Conservation (phyloP, 2,888 invertebrate species). For the Lochmaea crataegi region DNA sequence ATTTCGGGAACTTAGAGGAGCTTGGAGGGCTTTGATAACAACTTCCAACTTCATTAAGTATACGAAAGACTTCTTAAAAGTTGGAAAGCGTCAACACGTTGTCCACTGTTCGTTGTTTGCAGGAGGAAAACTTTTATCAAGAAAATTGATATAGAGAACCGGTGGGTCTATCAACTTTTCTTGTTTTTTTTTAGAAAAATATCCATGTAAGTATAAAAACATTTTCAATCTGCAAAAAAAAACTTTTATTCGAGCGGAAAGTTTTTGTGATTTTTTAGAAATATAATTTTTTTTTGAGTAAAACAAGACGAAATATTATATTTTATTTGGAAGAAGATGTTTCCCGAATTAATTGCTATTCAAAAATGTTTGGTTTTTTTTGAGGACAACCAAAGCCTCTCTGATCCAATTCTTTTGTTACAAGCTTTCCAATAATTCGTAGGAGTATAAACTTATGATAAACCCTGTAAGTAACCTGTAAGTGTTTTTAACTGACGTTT, state of each 20-base stretch:
- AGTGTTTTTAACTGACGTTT: no score
- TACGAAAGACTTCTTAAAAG: constrained; percentile 29
- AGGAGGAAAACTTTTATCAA: constrained; percentile 21
- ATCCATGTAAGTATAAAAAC: constrained; percentile 22
- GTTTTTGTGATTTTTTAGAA: constrained; percentile 11
- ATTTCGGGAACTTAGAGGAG: constrained; percentile 14
- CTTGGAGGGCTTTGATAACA: constrained; percentile 35
- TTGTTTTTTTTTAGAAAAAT: constrained; percentile 9
- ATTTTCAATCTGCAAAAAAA: constrained; percentile 23
- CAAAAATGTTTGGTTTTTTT: no score
- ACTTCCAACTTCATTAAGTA: constrained; percentile 35
- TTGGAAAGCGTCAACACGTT: constrained; percentile 30
- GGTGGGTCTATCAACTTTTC: constrained; percentile 22
- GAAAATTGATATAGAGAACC: constrained; percentile 30
- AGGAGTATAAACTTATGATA: no score
- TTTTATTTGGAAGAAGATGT: background rate
- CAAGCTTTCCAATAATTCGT: no score
- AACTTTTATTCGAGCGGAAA: constrained; percentile 15
- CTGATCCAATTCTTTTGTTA: no score
- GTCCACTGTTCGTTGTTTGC: constrained; percentile 27
- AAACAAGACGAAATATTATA: background rate
- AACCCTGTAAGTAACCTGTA: no score
- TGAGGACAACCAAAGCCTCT: no score
- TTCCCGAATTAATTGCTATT: background rate
- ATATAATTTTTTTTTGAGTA: constrained; percentile 24